Evolutionary conservation across 2,797 vertebrate species (phyloP), one percentile per base, ranked within the genome.

Genomic region (Phyllotis vaccarum): DNA sequence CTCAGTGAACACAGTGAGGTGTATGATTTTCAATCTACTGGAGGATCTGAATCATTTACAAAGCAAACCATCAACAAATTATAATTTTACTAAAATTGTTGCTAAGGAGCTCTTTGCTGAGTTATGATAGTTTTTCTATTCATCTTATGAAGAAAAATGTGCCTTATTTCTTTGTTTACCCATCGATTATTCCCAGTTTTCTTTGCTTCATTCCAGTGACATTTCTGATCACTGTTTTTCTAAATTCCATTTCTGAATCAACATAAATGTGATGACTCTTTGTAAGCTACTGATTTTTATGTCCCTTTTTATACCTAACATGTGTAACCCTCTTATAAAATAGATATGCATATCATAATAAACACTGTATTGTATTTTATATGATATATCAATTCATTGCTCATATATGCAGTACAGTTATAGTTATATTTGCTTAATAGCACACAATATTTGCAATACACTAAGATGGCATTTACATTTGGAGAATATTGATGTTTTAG

Each of bases 281-380:
- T 72, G 4, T 80, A 19, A 89, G 52, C 66, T 9, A 76, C 0
- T 54, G 16, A 37, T n/a, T 5, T 56, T 93, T 88, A 75, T 37
- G 74, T n/a, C 60, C 37, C 10, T 17, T 64, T 78, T 80, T 60
- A 2, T 13, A 64, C 88, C 86, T 89, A 22, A 46, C 4, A 27
- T n/a, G 91, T 82, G 52, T 60, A 95, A 90, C 66, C 34, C 0
- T 76, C 8, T 95, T 68, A 29, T 74, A 21, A 95, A 72, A 78
- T 66, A 27, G 1, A 74, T 64, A 29, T 78, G 3, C 49, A 37
- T 16, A 11, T 22, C 81, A 74, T 19, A 43, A 29, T 64, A n/a
- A 90, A 49, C 37, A 56, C 49, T 11, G 24, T 64, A 56, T 3
- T 95, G 79, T 87, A 2, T 90, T 74, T 95, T 80, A 9, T 85